A percentile compares a stretch with the other conserved stretches of the same genome.
These are phyloP conservation scores for Bagarius yarrelli DNA, from an alignment of 2,113 vertebrate species.

Conservation along the genomic window DNA sequence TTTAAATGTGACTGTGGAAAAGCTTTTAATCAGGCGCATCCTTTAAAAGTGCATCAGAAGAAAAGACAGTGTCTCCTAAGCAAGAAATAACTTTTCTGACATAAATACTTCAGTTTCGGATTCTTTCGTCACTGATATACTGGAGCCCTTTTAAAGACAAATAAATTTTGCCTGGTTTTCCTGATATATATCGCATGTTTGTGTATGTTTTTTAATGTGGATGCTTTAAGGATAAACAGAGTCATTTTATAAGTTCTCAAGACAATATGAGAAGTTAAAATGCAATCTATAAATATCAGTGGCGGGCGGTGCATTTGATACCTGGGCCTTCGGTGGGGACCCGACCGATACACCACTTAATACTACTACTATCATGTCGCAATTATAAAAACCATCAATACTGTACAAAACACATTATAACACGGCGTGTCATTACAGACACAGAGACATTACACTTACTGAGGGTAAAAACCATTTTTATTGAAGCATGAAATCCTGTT, in stretches of 20 bases:
- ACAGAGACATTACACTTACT: too few species aligned
- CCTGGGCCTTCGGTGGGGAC: too few species aligned
- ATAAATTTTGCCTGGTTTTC: not conserved
- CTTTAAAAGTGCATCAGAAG: slow-evolving; percentile 30
- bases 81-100: not conserved
- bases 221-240: not conserved
- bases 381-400: too few species aligned
- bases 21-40: slow-evolving; percentile 39
- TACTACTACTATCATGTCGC: too few species aligned
- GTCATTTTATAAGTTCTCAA: not conserved
- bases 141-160: not conserved
- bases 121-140: not conserved
- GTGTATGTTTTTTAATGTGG: not conserved
- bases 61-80: slow-evolving; percentile 21
- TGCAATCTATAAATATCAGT: too few species aligned
- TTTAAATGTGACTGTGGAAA: slow-evolving; percentile 48
- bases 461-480: too few species aligned
- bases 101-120: not conserved
- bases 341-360: too few species aligned
- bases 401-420: too few species aligned
- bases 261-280: not conserved
- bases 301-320: too few species aligned
- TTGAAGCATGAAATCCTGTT: too few species aligned
- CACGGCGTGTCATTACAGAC: too few species aligned
- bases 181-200: not conserved